A percentile compares a stretch with the other conserved stretches of the same genome.
Conservation (phyloP, 2,113 vertebrate genomes). For the Neodon shergylaensis region DNA sequence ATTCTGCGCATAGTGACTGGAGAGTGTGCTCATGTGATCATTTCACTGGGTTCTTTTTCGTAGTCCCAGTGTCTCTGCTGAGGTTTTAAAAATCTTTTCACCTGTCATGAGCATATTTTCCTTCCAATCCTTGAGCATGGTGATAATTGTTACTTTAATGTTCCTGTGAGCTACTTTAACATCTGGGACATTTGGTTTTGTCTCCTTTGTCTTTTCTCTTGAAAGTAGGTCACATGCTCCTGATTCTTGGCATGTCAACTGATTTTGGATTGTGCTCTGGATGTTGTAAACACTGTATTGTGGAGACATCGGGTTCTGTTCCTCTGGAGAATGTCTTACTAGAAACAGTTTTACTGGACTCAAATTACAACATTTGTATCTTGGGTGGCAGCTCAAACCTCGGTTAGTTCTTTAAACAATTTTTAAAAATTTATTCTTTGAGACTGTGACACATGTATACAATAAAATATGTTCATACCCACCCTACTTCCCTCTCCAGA, state of each 20-base stretch:
- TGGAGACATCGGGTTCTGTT: neutral
- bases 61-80: neutral
- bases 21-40: neutral
- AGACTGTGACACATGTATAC: neutral
- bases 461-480: neutral
- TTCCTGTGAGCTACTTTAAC: neutral
- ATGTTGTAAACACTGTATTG: neutral
- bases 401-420: neutral
- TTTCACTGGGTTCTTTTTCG: neutral
- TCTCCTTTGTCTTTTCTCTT: slow-evolving; percentile 9
- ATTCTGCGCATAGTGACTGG: neutral
- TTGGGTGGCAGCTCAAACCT: neutral
- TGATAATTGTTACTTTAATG: neutral
- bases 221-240: neutral
- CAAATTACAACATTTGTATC: neutral
- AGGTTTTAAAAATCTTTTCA: neutral
- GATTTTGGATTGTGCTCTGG: neutral
- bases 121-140: neutral
- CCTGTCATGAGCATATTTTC: neutral
- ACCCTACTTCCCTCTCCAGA: neutral
- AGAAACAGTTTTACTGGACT: neutral
- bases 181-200: neutral
- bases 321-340: slow-evolving; percentile 36
- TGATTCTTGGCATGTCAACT: neutral
- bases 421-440: neutral